phyloP scores from a whole-genome alignment of 2,113 vertebrate species.

The Syngnathoides biaculeatus region DNA sequence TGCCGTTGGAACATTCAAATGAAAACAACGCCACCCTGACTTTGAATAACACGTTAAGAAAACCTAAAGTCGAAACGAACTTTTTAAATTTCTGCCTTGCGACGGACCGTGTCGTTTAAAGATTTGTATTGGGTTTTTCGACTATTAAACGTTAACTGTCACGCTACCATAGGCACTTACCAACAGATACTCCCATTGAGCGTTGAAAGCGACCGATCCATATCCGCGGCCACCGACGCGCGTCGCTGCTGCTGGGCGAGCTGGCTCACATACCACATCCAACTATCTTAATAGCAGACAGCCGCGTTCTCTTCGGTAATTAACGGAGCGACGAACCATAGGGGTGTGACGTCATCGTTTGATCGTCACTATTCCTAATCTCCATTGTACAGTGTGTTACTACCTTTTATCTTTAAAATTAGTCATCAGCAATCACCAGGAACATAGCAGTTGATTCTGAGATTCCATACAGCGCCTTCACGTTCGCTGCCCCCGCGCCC shows the following conservation, averaged over 20 bases:
- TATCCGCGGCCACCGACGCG: slow-evolving; percentile 36
- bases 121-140: neutral
- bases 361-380: slow-evolving; percentile 5
- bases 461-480: too few species aligned
- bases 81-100: neutral
- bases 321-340: slow-evolving; percentile 37
- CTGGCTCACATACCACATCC: neutral
- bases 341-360: slow-evolving; percentile 16
- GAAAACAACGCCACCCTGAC: neutral
- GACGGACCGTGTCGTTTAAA: neutral
- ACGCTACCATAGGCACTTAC: slow-evolving; percentile 34
- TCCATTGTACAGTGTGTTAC: neutral
- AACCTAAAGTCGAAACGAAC: neutral
- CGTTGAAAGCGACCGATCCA: neutral
- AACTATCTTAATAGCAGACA: slow-evolving; percentile 49
- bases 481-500: too few species aligned
- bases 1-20: neutral
- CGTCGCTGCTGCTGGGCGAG: neutral
- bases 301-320: slow-evolving; percentile 38
- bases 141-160: too few species aligned
- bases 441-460: neutral
- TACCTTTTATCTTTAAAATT: neutral
- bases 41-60: neutral
- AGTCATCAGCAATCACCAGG: neutral
- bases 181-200: slow-evolving; percentile 55